Base-by-base conservation (phyloP, 2,113 vertebrate genomes). In the Lycaon pictus region DNA sequence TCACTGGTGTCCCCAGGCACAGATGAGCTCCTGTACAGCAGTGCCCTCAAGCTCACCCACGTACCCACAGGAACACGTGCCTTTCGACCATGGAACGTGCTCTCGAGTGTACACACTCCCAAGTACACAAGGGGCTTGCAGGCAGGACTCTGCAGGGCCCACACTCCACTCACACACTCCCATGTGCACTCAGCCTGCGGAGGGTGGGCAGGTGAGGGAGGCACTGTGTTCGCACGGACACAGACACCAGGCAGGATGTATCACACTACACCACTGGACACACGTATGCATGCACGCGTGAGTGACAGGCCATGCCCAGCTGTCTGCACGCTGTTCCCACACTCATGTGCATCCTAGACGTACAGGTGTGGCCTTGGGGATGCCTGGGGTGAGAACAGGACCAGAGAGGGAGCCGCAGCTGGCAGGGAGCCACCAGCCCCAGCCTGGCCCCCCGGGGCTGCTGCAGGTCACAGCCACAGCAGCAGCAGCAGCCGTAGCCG, bases 391-490 rank as follows among this genome's bases (percentile, higher is more conserved):
- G 77, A 56, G 27, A 11, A 2, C 3, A 7, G 3, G 11, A 77
- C 29, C 20, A n/a, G 10, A 56, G 17, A 82, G 35, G 15, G 55
- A 58, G 23, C 20, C 3, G 1, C 4, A 5, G 43, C 74, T 5
- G 25, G 32, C 58, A 13, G 58, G 69, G 77, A 76, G 83, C 80
- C 11, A 35, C 63, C 37, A 74, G 74, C 17, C 63, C 71, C 53
- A 89, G 58, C 23, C 80, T 95, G 48, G 11, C 87, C 89, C 96
- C 87, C 56, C 72, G 93, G 58, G 32, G 92, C 43, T 48, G 15
- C 96, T 97, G 84, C 43, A 43, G 43, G 43, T 43, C 43, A 43
- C 6, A 6, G 43, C 43, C 1, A 1, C 43, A 43, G 43, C 43
- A 43, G 43, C 43, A 43, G 43, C 43, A 3, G 0, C 43, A 23